Percentiles rank a stretch among this genome's conserved stretches.
Evolutionary conservation across 2,113 vertebrate species (phyloP).

Genomic region (Trinectes maculatus): DNA sequence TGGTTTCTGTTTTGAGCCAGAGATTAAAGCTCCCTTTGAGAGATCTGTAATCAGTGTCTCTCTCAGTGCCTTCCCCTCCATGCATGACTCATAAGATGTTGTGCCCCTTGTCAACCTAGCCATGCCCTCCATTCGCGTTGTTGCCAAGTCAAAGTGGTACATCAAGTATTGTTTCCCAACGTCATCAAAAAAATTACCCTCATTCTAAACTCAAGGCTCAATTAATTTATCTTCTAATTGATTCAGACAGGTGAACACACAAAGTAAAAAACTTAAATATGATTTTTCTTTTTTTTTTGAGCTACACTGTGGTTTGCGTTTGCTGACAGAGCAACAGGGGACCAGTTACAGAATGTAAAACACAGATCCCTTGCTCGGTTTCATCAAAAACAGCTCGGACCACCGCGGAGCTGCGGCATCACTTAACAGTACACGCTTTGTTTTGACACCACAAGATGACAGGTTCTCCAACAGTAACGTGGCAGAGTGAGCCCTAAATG

Average conservation of each 20-base stretch:
- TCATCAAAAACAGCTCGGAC: too few relatives aligned
- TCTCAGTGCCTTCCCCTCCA: slow-evolving; percentile 42
- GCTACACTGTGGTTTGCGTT: slow-evolving; percentile 20
- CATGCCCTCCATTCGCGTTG: slow-evolving; percentile 39
- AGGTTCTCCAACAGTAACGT: neutral
- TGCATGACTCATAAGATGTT: slow-evolving; percentile 49
- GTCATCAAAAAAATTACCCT: too few relatives aligned
- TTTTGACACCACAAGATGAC: slow-evolving; percentile 28
- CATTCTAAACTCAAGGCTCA: too few relatives aligned
- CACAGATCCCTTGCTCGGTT: neutral
- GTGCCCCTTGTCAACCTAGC: slow-evolving; percentile 38
- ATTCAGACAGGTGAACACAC: neutral
- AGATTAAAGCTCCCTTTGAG: slow-evolving; percentile 68
- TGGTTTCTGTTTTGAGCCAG: slow-evolving; percentile 64
- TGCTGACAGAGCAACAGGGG: slow-evolving; percentile 27
- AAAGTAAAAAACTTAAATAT: neutral
- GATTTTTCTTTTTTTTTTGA: neutral
- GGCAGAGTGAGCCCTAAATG: neutral
- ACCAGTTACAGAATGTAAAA: slow-evolving; percentile 24
- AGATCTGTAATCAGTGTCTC: slow-evolving; percentile 68
- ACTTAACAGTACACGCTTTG: slow-evolving; percentile 34
- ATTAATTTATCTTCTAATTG: too few relatives aligned
- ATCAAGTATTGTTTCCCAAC: slow-evolving; percentile 45
- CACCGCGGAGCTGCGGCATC: slow-evolving; percentile 51
- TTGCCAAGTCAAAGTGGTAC: slow-evolving; percentile 48